phyloP scores from a whole-genome alignment of 1,140 invertebrate genomes.

The Drosophila tani region DNA sequence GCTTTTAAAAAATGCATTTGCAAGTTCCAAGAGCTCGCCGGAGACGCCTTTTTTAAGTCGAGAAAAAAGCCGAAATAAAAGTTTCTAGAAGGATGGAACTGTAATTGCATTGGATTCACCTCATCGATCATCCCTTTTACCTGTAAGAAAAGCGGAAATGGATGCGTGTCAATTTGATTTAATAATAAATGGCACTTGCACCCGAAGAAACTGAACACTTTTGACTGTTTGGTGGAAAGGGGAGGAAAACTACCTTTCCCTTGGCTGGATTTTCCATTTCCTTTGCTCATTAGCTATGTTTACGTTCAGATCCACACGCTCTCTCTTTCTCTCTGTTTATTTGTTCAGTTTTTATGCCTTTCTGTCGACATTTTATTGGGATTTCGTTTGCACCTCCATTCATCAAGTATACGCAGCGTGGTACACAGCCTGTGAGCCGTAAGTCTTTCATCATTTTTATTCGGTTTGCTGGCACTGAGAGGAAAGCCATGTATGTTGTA shows the following conservation, averaged over 20 bases:
- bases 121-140: slow-evolving; percentile 19
- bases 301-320: neutral
- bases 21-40: neutral
- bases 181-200: slow-evolving; percentile 67
- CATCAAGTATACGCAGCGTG: slow-evolving; percentile 68
- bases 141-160: slow-evolving; percentile 20
- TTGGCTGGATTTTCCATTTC: neutral
- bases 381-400: slow-evolving; percentile 50
- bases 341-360: slow-evolving; percentile 63
- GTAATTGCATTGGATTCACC: slow-evolving; percentile 36
- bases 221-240: neutral
- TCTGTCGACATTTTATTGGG: slow-evolving; percentile 66
- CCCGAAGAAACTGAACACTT: slow-evolving; percentile 12
- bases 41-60: too few species aligned
- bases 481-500: too few species aligned
- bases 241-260: neutral
- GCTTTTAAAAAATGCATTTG: slow-evolving; percentile 39
- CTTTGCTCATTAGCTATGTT: slow-evolving; percentile 28
- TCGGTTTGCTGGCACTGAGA: slow-evolving; percentile 36
- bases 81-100: slow-evolving; percentile 8
- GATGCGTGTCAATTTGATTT: slow-evolving; percentile 74
- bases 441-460: slow-evolving; percentile 82
- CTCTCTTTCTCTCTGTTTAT: slow-evolving; percentile 46
- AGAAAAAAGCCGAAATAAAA: slow-evolving; percentile 15
- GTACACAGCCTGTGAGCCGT: slow-evolving; percentile 19